Evolutionary conservation across 1,140 invertebrate species (phyloP), one percentile per base, ranked within the genome.

Genomic region (Bombus sibiricus): DNA sequence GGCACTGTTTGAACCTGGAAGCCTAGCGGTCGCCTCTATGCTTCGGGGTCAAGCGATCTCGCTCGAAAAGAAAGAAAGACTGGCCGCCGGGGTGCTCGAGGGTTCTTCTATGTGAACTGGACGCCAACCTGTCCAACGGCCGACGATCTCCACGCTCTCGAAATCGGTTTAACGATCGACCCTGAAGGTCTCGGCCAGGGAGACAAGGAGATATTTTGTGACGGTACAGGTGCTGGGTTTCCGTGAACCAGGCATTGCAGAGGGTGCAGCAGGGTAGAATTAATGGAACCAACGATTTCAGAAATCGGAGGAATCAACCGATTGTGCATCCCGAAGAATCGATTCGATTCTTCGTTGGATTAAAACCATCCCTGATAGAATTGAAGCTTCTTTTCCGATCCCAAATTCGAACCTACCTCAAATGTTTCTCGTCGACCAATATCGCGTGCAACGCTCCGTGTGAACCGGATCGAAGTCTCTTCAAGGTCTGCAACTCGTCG

Each of bases 1-100:
- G 59, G 66, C 66, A 53, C 62, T 28, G 76, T 84, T 86, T 88
- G 81, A 89, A 90, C 82, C 79, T 88, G 86, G 88, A 89, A 89
- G 86, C 82, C 89, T 88, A 75, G 59, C 71, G 88, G 92, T 92
- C 91, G 91, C 90, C 89, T 89, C 87, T 87, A 88, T 82, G 86
- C 90, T 74, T 88, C 87, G 91, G 89, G 92, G 92, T 92, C 91
- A 92, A 87, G 82, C 88, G 90, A 93, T 90, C 91, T 89, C 81
- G 89, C 86, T 89, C 90, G 91, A 89, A 92, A 91, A 92, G 85
- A 86, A 82, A 90, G 86, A 85, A 82, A 85, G 85, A 84, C 81
- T 68, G 85, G 78, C 85, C 37, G 76, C 41, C 69, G 37, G 79
- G 43, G 53, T 41, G 68, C 75, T 71, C 87, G 68, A 43, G 28